A percentile compares a stretch with the other conserved stretches of the same genome.
Conservation (phyloP, 2,797 vertebrate genomes). For the Toxotes lorentzi region DNA sequence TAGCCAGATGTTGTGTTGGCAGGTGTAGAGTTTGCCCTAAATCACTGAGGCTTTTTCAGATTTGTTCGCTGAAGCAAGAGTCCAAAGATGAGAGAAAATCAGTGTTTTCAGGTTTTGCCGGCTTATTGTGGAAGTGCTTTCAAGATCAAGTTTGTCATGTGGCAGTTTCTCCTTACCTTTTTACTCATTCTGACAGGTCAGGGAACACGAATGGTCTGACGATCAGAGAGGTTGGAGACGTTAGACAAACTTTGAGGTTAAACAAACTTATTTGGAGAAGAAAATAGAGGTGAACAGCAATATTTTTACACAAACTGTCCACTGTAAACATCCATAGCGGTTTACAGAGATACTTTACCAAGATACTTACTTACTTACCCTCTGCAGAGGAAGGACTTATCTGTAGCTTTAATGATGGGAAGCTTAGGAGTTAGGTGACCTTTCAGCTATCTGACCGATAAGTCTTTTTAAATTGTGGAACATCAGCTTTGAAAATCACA, state of each 20-base stretch:
- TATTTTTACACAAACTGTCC: background rate
- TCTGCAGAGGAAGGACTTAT: background rate
- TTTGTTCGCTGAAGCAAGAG: background rate
- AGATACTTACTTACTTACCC: background rate
- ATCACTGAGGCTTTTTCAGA: background rate
- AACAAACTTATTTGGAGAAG: background rate
- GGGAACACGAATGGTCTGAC: background rate
- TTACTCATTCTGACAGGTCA: background rate
- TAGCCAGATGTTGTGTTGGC: background rate
- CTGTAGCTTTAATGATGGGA: background rate
- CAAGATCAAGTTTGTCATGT: background rate
- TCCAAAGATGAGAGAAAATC: no score
- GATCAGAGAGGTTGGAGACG: background rate
- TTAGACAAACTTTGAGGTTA: background rate
- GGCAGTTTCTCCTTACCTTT: no score
- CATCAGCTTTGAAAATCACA: background rate
- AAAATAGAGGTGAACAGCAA: background rate
- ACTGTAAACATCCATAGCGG: background rate
- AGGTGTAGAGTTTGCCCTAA: background rate
- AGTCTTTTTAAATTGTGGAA: constrained; percentile 1
- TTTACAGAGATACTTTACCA: background rate
- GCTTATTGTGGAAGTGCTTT: no score
- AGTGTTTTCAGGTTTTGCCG: no score
- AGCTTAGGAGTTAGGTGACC: background rate
- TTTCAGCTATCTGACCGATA: background rate